A percentile compares a stretch with the other conserved stretches of the same genome.
Conservation (phyloP, 2,797 vertebrate species). For the Mormyrus hasselquistii region DNA sequence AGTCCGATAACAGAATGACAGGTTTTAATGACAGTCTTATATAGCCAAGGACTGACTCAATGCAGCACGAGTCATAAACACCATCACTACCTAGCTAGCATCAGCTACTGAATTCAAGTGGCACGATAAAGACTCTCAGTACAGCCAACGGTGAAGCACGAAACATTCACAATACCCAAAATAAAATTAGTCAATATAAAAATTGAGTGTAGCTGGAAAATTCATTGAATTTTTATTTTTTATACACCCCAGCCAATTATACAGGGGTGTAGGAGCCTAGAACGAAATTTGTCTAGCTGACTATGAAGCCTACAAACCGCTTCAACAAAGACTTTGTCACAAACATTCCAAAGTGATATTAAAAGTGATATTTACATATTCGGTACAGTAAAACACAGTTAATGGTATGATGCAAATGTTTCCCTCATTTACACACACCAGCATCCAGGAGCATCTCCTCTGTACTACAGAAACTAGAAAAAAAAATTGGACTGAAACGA, state of each 20-base stretch:
- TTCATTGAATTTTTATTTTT: not conserved
- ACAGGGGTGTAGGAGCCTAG: not conserved
- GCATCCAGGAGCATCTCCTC: not conserved
- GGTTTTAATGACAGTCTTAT: not conserved
- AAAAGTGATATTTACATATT: not conserved
- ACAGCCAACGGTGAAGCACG: not conserved
- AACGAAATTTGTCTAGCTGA: not conserved
- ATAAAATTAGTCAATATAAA: not conserved
- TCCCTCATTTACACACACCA: not conserved
- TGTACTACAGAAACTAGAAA: not conserved
- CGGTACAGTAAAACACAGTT: not conserved
- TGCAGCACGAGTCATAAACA: not conserved
- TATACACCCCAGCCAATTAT: not conserved
- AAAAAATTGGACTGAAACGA: not conserved
- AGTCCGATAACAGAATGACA: not conserved
- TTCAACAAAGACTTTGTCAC: not conserved
- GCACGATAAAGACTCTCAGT: not conserved
- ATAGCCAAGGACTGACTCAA: not conserved
- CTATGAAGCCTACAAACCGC: not conserved
- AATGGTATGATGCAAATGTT: slow-evolving; percentile 6
- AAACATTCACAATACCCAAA: not conserved
- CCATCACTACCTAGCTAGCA: not conserved
- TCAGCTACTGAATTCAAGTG: not conserved
- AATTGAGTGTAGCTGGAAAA: not conserved
- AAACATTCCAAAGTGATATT: not conserved